Evolutionary conservation across 2,113 vertebrate species (phyloP), one percentile per base, ranked within the genome.

Genomic region (Centrocercus urophasianus): DNA sequence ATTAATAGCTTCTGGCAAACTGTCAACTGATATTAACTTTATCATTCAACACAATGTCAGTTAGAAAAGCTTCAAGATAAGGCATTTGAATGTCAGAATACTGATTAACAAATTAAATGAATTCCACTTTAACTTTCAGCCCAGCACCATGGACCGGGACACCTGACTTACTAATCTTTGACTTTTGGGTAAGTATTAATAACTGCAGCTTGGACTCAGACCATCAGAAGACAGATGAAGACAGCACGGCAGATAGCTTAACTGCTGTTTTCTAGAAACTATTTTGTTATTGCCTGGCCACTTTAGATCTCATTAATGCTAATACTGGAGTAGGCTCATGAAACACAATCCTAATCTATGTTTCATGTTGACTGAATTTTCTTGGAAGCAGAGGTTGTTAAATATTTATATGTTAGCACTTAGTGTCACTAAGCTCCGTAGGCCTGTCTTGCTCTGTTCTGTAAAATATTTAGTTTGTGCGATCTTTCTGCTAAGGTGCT

Each of bases 21-120:
- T 96, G 97, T 97, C 98, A 97, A 8, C 96, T 96, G 91, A 93
- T 96, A 96, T 97, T 97, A 97, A 89, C 86, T 93, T 96, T 91
- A 93, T 96, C 89, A 91, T 96, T 96, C 97, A 97, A 88, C 43
- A 75, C 59, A 64, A 30, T 94, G 94, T 97, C 96, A 96, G 95
- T 71, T 96, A 94, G 91, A 93, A 95, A 93, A 87, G 91, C 88
- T 95, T 93, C 74, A 78, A 93, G 89, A 96, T 83, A 88, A 95
- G 93, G 50, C 83, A 95, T 96, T 96, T 96, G 93, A 94, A 97
- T 94, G 90, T 91, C 96, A 95, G 95, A 93, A 94, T 95, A 95
- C 95, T 94, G 96, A 95, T 97, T 93, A 97, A 78, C 86, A 83
- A 86, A 94, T 95, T 96, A 91, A 96, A 92, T 93, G 93, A 97